These are phyloP conservation scores for Brachylomia viminalis DNA, from an alignment of 2,888 invertebrate genomes.

Conservation along the genomic window DNA sequence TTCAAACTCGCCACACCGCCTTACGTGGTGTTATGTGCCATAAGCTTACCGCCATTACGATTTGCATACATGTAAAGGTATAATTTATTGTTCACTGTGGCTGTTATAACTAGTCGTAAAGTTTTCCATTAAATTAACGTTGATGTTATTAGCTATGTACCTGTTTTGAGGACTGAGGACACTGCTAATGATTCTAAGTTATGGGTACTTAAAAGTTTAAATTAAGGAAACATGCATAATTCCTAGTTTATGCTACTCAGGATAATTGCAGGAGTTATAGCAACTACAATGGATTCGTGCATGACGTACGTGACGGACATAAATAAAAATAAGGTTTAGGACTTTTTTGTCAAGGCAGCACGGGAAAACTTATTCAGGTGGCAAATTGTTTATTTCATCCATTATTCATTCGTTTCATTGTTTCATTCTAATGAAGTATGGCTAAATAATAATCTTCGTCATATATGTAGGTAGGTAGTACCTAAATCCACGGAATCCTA, in stretches of 20 bases:
- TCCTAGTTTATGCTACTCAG: neutral
- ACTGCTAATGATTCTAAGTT: conserved; percentile 24
- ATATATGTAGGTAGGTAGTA: neutral
- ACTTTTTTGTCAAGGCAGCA: neutral
- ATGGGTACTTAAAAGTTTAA: conserved; percentile 14
- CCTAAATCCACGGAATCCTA: neutral
- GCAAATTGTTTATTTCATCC: neutral
- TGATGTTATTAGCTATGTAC: conserved; percentile 30
- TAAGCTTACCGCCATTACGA: conserved; percentile 59
- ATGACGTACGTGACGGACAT: neutral
- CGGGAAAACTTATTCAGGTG: neutral
- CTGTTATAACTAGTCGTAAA: conserved; percentile 54
- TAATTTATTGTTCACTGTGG: conserved; percentile 55
- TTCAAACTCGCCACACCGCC: conserved; percentile 55
- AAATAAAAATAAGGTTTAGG: neutral
- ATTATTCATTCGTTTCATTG: too few species aligned
- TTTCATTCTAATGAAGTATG: too few species aligned
- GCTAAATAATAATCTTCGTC: neutral
- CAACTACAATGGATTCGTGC: neutral
- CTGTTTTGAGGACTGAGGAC: conserved; percentile 31
- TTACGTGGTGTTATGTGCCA: conserved; percentile 61
- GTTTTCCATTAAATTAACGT: conserved; percentile 47
- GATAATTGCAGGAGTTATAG: neutral
- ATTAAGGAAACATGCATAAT: neutral
- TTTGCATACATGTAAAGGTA: conserved; percentile 60